Conservation (phyloP, 2,888 invertebrate species). For the Agrochola macilenta region DNA sequence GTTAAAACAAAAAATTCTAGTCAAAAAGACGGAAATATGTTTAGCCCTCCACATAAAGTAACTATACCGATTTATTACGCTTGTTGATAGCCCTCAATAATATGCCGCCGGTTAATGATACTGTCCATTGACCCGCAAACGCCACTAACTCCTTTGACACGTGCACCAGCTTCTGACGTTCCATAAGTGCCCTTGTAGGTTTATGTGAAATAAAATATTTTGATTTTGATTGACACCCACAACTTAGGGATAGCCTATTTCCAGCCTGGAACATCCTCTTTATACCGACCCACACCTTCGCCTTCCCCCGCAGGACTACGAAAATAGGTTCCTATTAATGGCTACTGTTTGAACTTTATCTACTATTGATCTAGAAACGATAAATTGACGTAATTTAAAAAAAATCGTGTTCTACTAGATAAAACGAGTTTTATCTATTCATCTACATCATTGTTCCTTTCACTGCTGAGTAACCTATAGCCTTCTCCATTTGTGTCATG, state of each 20-base stretch:
- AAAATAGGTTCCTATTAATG: conserved; percentile 19
- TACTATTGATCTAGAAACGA: not conserved
- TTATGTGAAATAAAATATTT: no score
- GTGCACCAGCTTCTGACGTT: no score
- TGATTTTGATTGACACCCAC: no score
- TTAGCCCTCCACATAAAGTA: not conserved
- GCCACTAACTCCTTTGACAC: not conserved
- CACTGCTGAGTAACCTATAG: not conserved
- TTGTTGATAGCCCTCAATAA: not conserved
- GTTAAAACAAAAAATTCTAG: no score
- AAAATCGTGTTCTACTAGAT: not conserved
- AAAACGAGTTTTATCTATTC: not conserved
- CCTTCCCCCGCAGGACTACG: not conserved
- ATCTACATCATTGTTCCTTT: not conserved
- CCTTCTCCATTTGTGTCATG: not conserved
- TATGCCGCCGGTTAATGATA: not conserved
- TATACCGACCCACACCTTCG: not conserved
- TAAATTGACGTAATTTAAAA: not conserved
- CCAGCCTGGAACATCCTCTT: not conserved
- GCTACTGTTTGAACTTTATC: not conserved
- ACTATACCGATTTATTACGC: not conserved
- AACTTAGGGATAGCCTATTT: conserved; percentile 9
- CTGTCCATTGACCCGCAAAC: conserved; percentile 19
- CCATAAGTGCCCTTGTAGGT: no score
- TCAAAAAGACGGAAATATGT: no score